Percentiles rank a stretch among this genome's conserved stretches.
These are phyloP conservation scores for Anarrhichthys ocellatus DNA, from an alignment of 2,113 vertebrate genomes.

Conservation along the genomic window DNA sequence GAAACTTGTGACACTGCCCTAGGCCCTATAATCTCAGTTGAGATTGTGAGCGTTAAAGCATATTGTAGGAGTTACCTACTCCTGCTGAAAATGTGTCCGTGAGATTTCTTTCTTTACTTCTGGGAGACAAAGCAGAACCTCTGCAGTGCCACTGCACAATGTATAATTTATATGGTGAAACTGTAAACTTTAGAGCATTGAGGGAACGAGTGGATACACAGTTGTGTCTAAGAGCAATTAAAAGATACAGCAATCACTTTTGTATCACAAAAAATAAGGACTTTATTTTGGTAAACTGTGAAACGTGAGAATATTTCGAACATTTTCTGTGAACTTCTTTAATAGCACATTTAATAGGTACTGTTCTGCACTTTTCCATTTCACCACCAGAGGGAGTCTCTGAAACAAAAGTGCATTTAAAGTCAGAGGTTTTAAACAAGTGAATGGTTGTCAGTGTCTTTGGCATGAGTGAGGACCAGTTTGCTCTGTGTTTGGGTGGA, in stretches of 20 bases:
- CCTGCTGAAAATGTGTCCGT: conserved; percentile 10
- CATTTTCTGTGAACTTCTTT: neutral
- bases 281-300: neutral
- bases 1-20: conserved; percentile 28
- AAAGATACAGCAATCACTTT: conserved; percentile 3
- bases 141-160: neutral
- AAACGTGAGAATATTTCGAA: neutral
- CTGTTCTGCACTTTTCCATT: conserved; percentile 6
- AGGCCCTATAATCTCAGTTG: neutral
- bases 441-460: conserved; percentile 32
- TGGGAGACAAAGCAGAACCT: neutral
- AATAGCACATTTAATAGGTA: neutral
- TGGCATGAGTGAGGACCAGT: conserved; percentile 39
- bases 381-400: conserved; percentile 63
- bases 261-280: neutral
- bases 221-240: neutral
- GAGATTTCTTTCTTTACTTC: neutral
- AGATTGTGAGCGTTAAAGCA: neutral
- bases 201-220: neutral
- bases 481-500: conserved; percentile 59
- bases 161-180: neutral
- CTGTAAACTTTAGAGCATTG: neutral
- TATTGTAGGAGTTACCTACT: conserved; percentile 8
- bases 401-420: neutral
- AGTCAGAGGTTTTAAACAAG: conserved; percentile 28